Base-by-base conservation (phyloP, 2,888 invertebrate genomes). In the Nymphalis urticae region DNA sequence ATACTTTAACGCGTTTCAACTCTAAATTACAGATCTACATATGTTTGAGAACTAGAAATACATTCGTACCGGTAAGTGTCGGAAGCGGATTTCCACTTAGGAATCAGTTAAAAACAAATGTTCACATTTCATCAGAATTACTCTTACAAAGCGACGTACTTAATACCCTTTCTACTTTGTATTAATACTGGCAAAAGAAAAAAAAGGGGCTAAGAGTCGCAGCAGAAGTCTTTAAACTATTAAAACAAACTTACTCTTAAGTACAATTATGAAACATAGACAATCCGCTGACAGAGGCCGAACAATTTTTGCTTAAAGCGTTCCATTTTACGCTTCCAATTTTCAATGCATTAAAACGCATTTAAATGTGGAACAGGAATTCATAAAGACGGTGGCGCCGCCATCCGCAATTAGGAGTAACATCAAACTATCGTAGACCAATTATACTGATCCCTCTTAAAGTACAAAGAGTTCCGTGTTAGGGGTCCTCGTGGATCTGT, bases 331-430 rank as follows among this genome's bases (percentile, higher is more conserved):
- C 72, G 72, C 72, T 75, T 69, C 73, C 72, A 77, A 75, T 76
- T 75, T 72, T 73, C 72, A 73, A 74, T 76, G 75, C 73, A 75
- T 77, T 75, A 76, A 75, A 77, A 76, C 75, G 75, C 79, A 79
- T 79, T 79, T 75, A 79, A 79, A 79, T 79, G 79, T 79, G 73
- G 79, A 77, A 72, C 79, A 78, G 74, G 75, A 75, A 75, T 76
- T 75, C 78, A 74, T 76, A 76, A 76, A 76, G 78, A 75, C 77
- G 72, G 76, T 76, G 75, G 74, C 76, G 75, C 75, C 76, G 71
- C 74, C 71, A 71, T 68, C 71, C 64, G 79, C 79, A 79, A 77
- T 79, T 79, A 79, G 66, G 75, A 74, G 75, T 73, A 73, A 76
- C 79, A 77, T 79, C 77, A 77, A 77, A 79, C 78, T 79, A 76